Base-by-base conservation (phyloP, 2,797 vertebrate species). In the Scomberomorus guttatus region DNA sequence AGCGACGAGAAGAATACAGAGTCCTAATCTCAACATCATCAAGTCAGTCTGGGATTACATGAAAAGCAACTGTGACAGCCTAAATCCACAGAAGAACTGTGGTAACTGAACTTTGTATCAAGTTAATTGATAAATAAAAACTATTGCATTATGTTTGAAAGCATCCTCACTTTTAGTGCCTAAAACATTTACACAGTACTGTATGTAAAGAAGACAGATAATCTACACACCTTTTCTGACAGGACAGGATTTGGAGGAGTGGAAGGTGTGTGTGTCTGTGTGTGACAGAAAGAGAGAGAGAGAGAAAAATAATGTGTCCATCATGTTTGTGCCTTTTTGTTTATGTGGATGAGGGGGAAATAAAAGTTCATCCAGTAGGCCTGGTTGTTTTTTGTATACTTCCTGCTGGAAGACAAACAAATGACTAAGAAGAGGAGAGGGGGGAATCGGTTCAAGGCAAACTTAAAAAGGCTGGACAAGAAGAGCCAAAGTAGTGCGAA, bases 401-500 rank as follows among this genome's bases (percentile, higher is more conserved):
- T 84, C 57, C 80, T 83, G 79, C 29, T 84, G 56, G 56, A 77
- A 83, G 71, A 82, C 60, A 82, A 85, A 86, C 81, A 79, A 67
- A 82, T 72, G 62, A 63, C 39, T 50, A 17, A 22, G 51, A 48
- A 46, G 46, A 20, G 46, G 56, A 79, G 34, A 18, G 17, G 17
- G 24, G 56, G n/a, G 3, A 72, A 32, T 44, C 32, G 0, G 18
- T 9, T 39, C 6, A 42, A 52, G 66, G 55, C 44, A 66, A 79
- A 73, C 9, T 6, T 34, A 15, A 73, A 34, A 55, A 24, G 15
- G 48, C 75, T 20, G 18, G 25, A 64, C 48, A 37, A 72, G 55
- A 62, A 22, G 22, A 72, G 68, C 39, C 29, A 62, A 46, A 67
- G 48, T 11, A 29, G 17, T 32, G 11, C 51, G 42, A 63, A 62